These are phyloP conservation scores for Zelleria hepariella DNA, from an alignment of 2,888 invertebrate genomes.

Conservation along the genomic window DNA sequence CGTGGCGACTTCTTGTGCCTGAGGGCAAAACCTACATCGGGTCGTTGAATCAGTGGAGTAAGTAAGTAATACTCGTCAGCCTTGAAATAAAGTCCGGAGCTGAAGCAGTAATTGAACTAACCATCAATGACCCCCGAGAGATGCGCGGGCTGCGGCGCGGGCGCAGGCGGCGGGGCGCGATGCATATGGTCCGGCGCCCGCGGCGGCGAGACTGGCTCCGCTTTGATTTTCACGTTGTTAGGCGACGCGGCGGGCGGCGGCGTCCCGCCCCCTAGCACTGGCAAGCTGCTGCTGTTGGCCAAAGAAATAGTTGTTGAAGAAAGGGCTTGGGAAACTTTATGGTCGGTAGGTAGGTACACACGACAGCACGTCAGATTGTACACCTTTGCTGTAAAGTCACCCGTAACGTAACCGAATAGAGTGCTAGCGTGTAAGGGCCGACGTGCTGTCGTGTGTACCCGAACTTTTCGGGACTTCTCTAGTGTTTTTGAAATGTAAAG, in stretches of 20 bases:
- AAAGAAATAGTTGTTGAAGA: neutral
- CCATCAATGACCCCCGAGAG: slow-evolving; percentile 62
- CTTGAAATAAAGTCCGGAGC: too few species aligned
- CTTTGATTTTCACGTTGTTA: slow-evolving; percentile 90
- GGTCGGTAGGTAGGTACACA: too few species aligned
- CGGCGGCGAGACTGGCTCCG: slow-evolving; percentile 95
- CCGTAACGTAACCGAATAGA: too few species aligned
- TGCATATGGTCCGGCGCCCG: slow-evolving; percentile 80
- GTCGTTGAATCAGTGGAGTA: too few species aligned
- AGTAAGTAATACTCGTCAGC: too few species aligned
- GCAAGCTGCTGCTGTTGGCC: slow-evolving; percentile 73
- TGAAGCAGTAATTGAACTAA: slow-evolving; percentile 17
- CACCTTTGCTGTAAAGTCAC: too few species aligned
- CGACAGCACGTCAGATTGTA: too few species aligned
- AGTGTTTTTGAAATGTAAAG: too few species aligned
- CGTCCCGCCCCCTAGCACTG: slow-evolving; percentile 78
- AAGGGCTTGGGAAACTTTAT: too few species aligned
- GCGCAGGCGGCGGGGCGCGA: slow-evolving; percentile 57
- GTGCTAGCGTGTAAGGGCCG: too few species aligned
- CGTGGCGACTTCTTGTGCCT: neutral
- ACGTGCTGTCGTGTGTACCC: too few species aligned
- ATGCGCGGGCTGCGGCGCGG: slow-evolving; percentile 60
- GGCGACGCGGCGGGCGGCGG: slow-evolving; percentile 85
- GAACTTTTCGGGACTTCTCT: too few species aligned
- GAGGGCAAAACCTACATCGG: neutral